A percentile compares a stretch with the other conserved stretches of the same genome.
These are phyloP conservation scores for Hemiprocne comata DNA, from an alignment of 2,113 vertebrate genomes.

Conservation along the genomic window DNA sequence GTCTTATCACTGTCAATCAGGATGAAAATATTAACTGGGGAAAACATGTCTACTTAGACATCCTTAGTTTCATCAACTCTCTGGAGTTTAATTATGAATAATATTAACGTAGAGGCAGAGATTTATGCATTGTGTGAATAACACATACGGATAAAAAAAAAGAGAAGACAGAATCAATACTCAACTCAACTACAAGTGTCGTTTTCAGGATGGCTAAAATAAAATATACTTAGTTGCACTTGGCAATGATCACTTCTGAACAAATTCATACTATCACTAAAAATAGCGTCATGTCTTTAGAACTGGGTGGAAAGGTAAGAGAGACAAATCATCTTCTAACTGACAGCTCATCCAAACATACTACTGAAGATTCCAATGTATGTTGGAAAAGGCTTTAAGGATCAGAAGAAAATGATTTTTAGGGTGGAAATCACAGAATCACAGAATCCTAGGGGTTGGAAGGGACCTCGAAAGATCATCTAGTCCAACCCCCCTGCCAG, in stretches of 20 bases:
- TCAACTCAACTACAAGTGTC: not conserved
- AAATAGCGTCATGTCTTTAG: not conserved
- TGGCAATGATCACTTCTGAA: not conserved
- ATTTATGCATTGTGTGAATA: conserved; percentile 26
- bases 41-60: not conserved
- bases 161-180: not conserved
- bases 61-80: conserved; percentile 7
- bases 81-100: conserved; percentile 47
- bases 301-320: not conserved
- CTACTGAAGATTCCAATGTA: not conserved
- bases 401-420: not conserved
- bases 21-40: not conserved
- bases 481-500: no score
- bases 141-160: not conserved
- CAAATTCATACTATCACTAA: not conserved
- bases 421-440: no score
- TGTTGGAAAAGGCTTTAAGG: not conserved
- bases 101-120: not conserved
- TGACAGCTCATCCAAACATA: not conserved
- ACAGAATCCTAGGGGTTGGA: no score
- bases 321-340: not conserved
- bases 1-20: conserved; percentile 34
- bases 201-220: not conserved
- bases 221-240: not conserved
- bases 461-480: no score